Base-by-base conservation (phyloP, 2,888 invertebrate species). In the Reticulitermes lucifugus region DNA sequence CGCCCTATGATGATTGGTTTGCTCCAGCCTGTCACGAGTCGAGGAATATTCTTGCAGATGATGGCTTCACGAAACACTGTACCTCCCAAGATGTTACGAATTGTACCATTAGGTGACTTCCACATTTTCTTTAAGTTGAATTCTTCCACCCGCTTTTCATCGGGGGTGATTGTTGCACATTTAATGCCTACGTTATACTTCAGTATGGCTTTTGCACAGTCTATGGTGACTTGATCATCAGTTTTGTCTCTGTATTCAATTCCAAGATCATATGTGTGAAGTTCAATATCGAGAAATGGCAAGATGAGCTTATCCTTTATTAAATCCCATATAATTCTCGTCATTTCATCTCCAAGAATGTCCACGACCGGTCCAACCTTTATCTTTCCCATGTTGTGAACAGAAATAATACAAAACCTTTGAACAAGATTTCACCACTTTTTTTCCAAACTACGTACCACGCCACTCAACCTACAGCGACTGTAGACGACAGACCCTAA, bases 141-240 rank as follows among this genome's bases (percentile, higher is more conserved):
- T 91, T 97, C 97, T 91, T 97, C 96, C 0, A 99, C 98, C 90
- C 99, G 93, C 65, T 97, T 96, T 91, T 99, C 99, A 91, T 99
- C 99, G 2, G 99, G 99, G 0, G 99, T 99, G 88, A 99, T 99
- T 4, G 99, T 97, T 43, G 99, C 99, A 92, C 99, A 99, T 91
- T 99, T 99, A 88, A 99, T 97, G 73, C 99, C 99, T 83, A 99
- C 99, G 91, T 98, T 98, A 92, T 98, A 99, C 90, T 98, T 97
- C 90, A 98, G 96, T 85, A 99, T 94, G 22, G 99, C 99, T 91
- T 98, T 95, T 12, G 99, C 99, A 91, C 98, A 98, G 88, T 99
- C 99, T 87, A 98, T 93, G 0, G 99, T 99, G 4, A 99, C 98
- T 91, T 98, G 95, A 90, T 99, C 99, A 86, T 97, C 93, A 82